phyloP scores from a whole-genome alignment of 1,140 invertebrate species.

The Drosophila nikananu region DNA sequence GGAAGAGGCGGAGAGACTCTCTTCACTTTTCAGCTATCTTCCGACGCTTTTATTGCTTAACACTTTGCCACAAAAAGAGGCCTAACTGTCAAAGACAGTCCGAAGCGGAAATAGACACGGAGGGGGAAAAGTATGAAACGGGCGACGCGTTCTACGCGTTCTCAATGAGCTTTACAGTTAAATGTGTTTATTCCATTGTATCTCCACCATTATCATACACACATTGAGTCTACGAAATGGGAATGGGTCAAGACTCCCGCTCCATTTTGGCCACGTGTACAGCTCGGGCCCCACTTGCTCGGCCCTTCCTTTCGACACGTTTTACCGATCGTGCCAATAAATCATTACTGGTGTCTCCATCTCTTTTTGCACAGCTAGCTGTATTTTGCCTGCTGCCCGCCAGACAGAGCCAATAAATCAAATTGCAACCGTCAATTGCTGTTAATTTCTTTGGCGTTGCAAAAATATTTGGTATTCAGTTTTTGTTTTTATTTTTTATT shows the following conservation, averaged over 20 bases:
- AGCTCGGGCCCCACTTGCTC: conserved; percentile 22
- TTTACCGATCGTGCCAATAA: conserved; percentile 57
- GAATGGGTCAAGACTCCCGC: conserved; percentile 46
- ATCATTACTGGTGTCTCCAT: conserved; percentile 44
- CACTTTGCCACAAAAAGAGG: conserved; percentile 28
- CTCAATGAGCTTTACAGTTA: conserved; percentile 64
- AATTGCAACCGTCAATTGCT: conserved; percentile 62
- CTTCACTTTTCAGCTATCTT: conserved; percentile 31
- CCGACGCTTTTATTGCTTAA: conserved; percentile 29
- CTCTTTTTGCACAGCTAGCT: conserved; percentile 26
- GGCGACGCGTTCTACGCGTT: conserved; percentile 48
- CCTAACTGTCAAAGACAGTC: conserved; percentile 37
- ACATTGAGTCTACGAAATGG: conserved; percentile 8
- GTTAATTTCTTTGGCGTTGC: conserved; percentile 62
- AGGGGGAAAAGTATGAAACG: conserved; percentile 22
- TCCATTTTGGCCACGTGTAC: conserved; percentile 46
- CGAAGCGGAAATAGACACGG: conserved; percentile 29
- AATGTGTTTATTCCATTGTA: conserved; percentile 50
- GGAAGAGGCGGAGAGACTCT: not conserved
- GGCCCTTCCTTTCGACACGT: conserved; percentile 52
- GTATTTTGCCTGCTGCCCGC: conserved; percentile 24
- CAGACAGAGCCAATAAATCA: conserved; percentile 58
- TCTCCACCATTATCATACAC: conserved; percentile 25
- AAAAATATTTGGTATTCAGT: conserved; percentile 37
- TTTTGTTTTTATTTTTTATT: conserved; percentile 4